Percentiles rank a stretch among this genome's conserved stretches.
Evolutionary conservation across 2,113 vertebrate genomes (phyloP).

Genomic region (Saccopteryx bilineata): DNA sequence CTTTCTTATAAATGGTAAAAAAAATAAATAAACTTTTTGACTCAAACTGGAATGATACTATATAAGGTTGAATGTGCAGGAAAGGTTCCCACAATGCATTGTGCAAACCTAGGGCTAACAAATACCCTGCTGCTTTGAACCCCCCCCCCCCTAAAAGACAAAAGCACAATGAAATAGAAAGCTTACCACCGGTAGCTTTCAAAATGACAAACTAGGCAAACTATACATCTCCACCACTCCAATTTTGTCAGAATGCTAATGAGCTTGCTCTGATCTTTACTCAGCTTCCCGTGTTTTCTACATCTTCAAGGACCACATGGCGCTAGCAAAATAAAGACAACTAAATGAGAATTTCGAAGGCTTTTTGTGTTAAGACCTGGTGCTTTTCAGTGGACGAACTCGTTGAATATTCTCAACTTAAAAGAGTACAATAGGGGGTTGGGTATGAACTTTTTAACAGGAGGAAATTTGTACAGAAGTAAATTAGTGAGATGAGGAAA

Average conservation of each 20-base stretch:
- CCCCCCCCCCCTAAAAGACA: conserved; percentile 91
- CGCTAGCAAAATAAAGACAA: conserved; percentile 99
- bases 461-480: conserved; percentile 92
- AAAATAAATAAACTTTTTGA: conserved; percentile 87
- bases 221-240: conserved; percentile 96
- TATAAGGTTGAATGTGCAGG: conserved; percentile 88
- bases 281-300: conserved; percentile 99
- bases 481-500: conserved; percentile 93
- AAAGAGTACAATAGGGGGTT: conserved; percentile 94
- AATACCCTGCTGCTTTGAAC: conserved; percentile 93
- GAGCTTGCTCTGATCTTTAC: conserved; percentile 99
- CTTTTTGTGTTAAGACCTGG: conserved; percentile 96
- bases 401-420: conserved; percentile 95
- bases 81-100: conserved; percentile 96
- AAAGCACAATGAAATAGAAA: conserved; percentile 96
- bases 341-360: conserved; percentile 99
- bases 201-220: conserved; percentile 93
- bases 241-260: conserved; percentile 99
- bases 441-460: conserved; percentile 92
- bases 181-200: conserved; percentile 93
- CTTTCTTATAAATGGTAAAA: conserved; percentile 83
- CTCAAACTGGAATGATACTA: conserved; percentile 90
- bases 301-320: conserved; percentile 99
- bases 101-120: conserved; percentile 91
- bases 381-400: conserved; percentile 96